These are phyloP conservation scores for Tenualosa thibaudeaui DNA, from an alignment of 2,797 vertebrate species.

Conservation along the genomic window DNA sequence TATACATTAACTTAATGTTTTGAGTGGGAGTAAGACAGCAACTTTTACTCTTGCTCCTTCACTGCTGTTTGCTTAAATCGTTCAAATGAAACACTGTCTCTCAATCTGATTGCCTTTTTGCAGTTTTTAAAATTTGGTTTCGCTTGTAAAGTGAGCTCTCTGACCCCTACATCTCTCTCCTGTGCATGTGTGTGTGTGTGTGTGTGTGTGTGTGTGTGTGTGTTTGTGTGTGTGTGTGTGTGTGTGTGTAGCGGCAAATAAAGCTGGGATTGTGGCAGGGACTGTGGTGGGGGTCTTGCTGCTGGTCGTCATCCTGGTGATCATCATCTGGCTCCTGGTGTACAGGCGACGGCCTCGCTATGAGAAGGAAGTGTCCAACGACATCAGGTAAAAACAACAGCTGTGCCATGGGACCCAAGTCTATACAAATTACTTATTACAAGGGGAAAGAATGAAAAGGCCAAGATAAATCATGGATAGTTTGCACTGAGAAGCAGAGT, in stretches of 20 bases:
- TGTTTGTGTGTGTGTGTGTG: constrained; percentile 35
- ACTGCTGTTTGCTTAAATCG: too few species aligned
- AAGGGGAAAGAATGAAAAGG: background rate
- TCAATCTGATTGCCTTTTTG: background rate
- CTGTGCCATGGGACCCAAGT: too few species aligned
- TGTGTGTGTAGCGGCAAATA: constrained; percentile 68
- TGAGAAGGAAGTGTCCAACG: constrained; percentile 78
- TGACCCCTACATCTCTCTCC: constrained; percentile 13
- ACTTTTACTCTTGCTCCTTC: too few species aligned
- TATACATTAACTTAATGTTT: too few species aligned
- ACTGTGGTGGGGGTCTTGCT: constrained; percentile 80
- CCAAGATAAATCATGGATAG: too few species aligned
- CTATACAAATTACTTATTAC: too few species aligned
- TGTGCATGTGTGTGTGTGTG: constrained; percentile 41
- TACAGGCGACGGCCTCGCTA: constrained; percentile 67
- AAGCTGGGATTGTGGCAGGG: constrained; percentile 78
- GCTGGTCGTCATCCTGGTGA: constrained; percentile 71
- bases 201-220: constrained; percentile 44
- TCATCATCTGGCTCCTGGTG: constrained; percentile 76
- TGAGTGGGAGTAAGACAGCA: too few species aligned
- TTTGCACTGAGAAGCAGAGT: too few species aligned
- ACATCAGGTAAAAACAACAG: constrained; percentile 73
- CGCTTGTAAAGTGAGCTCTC: background rate
- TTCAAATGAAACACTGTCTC: background rate
- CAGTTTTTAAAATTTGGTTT: too few species aligned